A percentile compares a stretch with the other conserved stretches of the same genome.
Evolutionary conservation across 1,140 invertebrate species (phyloP).

Genomic region (Chelonus insularis): DNA sequence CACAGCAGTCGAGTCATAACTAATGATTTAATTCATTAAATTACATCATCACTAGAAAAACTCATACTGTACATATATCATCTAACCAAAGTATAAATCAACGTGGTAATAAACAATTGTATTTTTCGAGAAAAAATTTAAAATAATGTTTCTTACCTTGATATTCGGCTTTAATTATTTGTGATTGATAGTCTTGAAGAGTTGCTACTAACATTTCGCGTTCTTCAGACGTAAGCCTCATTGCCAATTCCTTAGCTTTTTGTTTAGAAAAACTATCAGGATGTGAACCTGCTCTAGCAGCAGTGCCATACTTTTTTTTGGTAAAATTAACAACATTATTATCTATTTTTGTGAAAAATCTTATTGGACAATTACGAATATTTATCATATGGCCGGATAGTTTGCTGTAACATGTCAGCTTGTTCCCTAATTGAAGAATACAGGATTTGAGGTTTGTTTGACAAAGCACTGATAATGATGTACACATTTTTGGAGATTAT

Average conservation of each 20-base stretch:
- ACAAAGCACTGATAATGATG: conserved; percentile 10
- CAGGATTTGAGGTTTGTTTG: background rate
- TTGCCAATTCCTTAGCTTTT: conserved; percentile 70
- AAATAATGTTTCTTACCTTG: conserved; percentile 64
- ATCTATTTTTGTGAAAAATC: background rate
- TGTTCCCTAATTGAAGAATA: conserved; percentile 1
- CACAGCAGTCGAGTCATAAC: conserved; percentile 16
- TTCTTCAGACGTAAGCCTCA: conserved; percentile 70
- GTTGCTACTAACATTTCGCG: conserved; percentile 66
- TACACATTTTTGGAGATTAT: conserved; percentile 5
- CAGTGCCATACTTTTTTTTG: conserved; percentile 15
- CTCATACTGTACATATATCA: background rate
- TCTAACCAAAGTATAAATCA: background rate
- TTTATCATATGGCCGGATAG: background rate
- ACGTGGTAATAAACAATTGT: background rate
- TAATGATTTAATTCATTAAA: no score
- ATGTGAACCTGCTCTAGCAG: conserved; percentile 19
- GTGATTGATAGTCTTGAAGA: conserved; percentile 72
- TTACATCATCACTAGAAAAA: background rate
- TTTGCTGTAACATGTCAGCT: background rate
- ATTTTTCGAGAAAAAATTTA: background rate
- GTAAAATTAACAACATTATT: background rate
- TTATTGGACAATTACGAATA: no score
- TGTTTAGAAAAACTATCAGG: conserved; percentile 64
- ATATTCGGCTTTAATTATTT: conserved; percentile 71